Percentiles rank a stretch among this genome's conserved stretches.
These are phyloP conservation scores for Helicoverpa zea DNA, from an alignment of 1,140 invertebrate species.

Conservation along the genomic window DNA sequence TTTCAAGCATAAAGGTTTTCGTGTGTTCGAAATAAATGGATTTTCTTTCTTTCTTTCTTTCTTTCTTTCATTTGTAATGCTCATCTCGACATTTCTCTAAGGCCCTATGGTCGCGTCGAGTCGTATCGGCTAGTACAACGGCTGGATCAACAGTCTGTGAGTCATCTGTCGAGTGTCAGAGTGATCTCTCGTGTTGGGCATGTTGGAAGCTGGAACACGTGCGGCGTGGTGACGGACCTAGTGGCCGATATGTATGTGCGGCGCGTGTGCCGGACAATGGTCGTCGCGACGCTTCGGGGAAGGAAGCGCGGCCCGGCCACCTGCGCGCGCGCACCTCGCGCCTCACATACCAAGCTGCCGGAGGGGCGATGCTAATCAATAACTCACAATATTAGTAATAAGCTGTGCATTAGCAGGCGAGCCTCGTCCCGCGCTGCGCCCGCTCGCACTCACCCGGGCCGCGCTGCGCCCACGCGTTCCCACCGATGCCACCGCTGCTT, in stretches of 20 bases:
- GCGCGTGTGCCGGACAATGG: conserved; percentile 55
- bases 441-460: neutral
- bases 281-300: conserved; percentile 64
- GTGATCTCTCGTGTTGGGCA: neutral
- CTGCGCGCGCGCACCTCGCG: conserved; percentile 58
- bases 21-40: too few species aligned
- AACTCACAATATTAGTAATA: conserved; percentile 39
- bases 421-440: neutral
- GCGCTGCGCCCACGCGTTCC: neutral
- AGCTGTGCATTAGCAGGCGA: neutral
- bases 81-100: too few species aligned
- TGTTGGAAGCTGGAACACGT: neutral
- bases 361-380: conserved; percentile 50
- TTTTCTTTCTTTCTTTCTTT: too few species aligned
- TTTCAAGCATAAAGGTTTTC: too few species aligned
- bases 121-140: too few species aligned
- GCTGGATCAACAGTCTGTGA: too few species aligned
- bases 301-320: conserved; percentile 70
- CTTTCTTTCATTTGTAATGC: too few species aligned
- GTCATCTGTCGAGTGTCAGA: too few species aligned
- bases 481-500: neutral
- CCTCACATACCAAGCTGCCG: conserved; percentile 30
- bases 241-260: conserved; percentile 46
- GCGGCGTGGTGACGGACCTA: neutral
- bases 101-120: too few species aligned